Evolutionary conservation across 2,113 vertebrate species (phyloP).

Genomic region (Chunga burmeisteri): DNA sequence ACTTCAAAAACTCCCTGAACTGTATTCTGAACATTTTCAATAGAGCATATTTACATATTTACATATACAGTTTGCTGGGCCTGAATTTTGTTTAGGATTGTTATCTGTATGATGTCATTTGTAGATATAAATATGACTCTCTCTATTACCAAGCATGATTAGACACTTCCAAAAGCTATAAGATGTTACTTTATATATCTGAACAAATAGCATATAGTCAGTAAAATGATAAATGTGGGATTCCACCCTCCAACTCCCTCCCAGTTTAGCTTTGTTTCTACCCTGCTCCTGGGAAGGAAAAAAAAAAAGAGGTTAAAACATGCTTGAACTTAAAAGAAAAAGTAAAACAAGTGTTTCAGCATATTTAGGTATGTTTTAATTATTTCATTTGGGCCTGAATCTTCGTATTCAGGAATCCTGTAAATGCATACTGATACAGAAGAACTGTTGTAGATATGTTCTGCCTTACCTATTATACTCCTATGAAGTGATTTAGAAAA

Average conservation of each 20-base stretch:
- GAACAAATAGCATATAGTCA: neutral
- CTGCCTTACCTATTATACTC: neutral
- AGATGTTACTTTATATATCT: neutral
- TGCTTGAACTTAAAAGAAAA: neutral
- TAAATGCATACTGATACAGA: neutral
- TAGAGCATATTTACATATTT: neutral
- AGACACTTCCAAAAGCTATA: neutral
- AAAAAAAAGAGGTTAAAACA: neutral
- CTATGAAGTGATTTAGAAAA: conserved; percentile 13
- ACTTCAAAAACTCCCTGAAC: rapidly evolving
- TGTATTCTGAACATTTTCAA: neutral
- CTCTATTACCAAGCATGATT: neutral
- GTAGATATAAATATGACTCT: neutral
- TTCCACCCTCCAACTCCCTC: neutral
- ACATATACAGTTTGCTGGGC: neutral
- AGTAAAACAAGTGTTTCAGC: neutral
- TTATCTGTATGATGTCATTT: neutral
- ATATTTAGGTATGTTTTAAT: neutral
- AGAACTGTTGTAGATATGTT: neutral
- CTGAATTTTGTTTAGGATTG: neutral
- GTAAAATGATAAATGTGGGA: neutral
- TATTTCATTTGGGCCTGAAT: neutral
- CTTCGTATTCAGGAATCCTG: neutral
- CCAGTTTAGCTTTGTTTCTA: neutral
- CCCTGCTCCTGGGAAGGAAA: neutral